Base-by-base conservation (phyloP, 2,797 vertebrate species). In the Ceyx erithaca region DNA sequence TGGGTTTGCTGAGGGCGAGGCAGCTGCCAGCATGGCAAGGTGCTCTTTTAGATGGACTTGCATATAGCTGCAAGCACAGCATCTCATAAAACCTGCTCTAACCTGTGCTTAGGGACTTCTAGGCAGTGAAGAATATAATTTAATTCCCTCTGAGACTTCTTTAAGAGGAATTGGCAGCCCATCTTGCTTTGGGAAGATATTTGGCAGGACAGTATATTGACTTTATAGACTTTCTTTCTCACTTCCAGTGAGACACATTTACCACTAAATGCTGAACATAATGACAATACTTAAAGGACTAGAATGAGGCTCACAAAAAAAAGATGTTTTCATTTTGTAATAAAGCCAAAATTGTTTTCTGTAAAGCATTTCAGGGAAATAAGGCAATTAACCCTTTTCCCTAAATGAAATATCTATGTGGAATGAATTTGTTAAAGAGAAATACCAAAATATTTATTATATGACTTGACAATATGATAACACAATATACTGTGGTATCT, bases 191-290 rank as follows among this genome's bases (percentile, higher is more conserved):
- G 69, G 73, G 55, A 95, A 96, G 95, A 91, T 94, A 96, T 95
- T 91, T 89, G 92, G 80, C 92, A 92, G 96, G 96, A 96, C 96
- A 96, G 87, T 58, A 77, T 95, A 95, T 94, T 91, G 92, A 96
- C 96, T 94, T 96, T 94, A 93, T 88, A 86, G 87, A 75, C 75
- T 87, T 88, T 87, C 94, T 88, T 96, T 94, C 94, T 92, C 77
- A 75, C 84, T 95, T 87, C 71, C 67, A 92, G 80, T 77, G 90
- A 95, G 92, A 87, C 59, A 48, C 85, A 75, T 92, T 96, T 93
- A 87, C 73, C 31, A 62, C 68, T 76, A 90, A 94, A 92, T 70
- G 57, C n/a, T 94, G 80, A 93, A 87, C 68, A 64, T 95, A 95
- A 96, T 93, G 91, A 81, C 89, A 92, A 37, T 93, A 48, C 67